Evolutionary conservation across 2,888 invertebrate genomes (phyloP).

Genomic region (Oegoconia quadripuncta): DNA sequence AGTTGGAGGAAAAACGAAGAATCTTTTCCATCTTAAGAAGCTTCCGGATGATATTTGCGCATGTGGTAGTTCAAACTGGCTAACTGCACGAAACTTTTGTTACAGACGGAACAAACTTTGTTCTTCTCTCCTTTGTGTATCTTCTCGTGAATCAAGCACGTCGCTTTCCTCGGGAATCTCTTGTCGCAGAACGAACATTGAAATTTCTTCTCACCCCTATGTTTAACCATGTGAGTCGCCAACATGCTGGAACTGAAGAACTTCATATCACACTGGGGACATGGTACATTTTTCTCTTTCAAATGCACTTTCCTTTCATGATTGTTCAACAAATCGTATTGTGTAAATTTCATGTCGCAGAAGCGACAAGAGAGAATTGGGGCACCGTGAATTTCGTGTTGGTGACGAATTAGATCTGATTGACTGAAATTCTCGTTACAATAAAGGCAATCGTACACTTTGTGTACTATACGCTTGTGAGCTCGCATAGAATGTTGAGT

Average conservation of each 20-base stretch:
- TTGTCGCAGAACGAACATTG: constrained; percentile 33
- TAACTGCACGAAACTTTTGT: constrained; percentile 31
- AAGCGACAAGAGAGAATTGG: constrained; percentile 5
- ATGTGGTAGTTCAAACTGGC: constrained; percentile 29
- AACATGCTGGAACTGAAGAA: neutral
- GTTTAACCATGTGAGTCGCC: constrained; percentile 16
- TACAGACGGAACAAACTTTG: constrained; percentile 21
- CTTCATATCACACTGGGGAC: constrained; percentile 17
- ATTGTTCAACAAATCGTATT: too few species aligned
- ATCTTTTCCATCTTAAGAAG: too few species aligned
- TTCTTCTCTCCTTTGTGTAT: constrained; percentile 21
- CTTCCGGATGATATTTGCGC: constrained; percentile 5
- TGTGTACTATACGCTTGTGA: too few species aligned
- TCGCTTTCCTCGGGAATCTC: constrained; percentile 19
- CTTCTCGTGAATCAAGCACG: constrained; percentile 15
- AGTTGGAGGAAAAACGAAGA: too few species aligned
- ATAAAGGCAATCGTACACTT: neutral
- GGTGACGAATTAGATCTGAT: neutral
- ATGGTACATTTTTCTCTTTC: constrained; percentile 36
- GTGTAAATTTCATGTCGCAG: too few species aligned
- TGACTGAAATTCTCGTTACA: neutral
- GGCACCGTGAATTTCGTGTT: neutral
- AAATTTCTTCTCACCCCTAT: constrained; percentile 24
- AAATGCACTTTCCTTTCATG: constrained; percentile 10
- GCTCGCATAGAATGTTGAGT: too few species aligned